phyloP scores from a whole-genome alignment of 35 echinoderm and acorn worm species.

The Ophiothrix spiculata region DNA sequence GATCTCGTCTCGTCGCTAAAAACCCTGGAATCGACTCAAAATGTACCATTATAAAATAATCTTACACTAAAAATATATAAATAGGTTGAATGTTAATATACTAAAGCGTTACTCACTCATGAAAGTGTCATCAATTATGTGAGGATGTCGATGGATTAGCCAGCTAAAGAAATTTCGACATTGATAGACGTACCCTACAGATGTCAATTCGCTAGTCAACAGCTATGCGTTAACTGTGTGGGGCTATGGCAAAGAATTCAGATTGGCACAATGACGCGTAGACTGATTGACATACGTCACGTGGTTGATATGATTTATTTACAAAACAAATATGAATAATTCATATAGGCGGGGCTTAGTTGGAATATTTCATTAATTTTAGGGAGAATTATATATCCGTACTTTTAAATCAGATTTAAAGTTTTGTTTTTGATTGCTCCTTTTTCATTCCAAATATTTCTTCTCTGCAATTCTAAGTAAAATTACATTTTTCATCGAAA shows the following conservation, averaged over 20 bases:
- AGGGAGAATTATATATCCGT: background rate
- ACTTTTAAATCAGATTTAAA: no score
- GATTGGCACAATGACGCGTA: conserved; percentile 49
- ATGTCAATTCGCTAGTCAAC: conserved; percentile 50
- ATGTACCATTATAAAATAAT: background rate
- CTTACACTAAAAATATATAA: background rate
- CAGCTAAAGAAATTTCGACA: conserved; percentile 43
- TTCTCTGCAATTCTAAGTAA: no score
- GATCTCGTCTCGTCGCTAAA: conserved; percentile 20
- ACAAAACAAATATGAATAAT: conserved; percentile 38
- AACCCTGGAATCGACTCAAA: background rate
- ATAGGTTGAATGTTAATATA: background rate
- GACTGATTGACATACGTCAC: conserved; percentile 68
- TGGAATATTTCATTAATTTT: background rate
- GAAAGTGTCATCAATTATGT: conserved; percentile 22
- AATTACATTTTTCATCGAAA: no score
- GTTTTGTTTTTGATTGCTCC: no score
- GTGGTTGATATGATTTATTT: conserved; percentile 21
- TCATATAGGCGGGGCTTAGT: conserved; percentile 4
- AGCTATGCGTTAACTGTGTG: conserved; percentile 43
- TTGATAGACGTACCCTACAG: conserved; percentile 60
- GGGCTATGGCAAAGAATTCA: background rate
- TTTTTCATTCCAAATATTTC: no score
- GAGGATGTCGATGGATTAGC: conserved; percentile 35
- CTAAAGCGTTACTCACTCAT: conserved; percentile 12